Base-by-base conservation (phyloP, 2,113 vertebrate genomes). In the Zosterops borbonicus region DNA sequence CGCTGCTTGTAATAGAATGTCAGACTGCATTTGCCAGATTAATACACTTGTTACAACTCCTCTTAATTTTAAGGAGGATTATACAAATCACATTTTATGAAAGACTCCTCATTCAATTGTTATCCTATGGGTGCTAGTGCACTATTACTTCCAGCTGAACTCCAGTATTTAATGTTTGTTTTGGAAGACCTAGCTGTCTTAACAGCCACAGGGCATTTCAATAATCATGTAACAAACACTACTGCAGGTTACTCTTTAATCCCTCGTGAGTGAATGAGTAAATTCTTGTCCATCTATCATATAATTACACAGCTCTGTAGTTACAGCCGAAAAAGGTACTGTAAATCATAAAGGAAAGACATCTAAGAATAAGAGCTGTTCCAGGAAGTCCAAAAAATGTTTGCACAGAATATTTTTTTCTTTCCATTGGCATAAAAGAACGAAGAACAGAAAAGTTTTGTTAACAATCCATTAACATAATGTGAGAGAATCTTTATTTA, bases 211-310 rank as follows among this genome's bases (percentile, higher is more conserved):
- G 88, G 94, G 90, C 83, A 97, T 95, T 96, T 94, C 93, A 96
- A 94, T 93, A 95, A 96, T 94, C 96, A 93, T 88, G 80, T 83
- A 97, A 95, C 94, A 95, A 94, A 96, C 92, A 95, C 56, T 86
- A 94, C 90, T 86, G 79, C 94, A 93, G 71, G 90, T 97, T 97
- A 97, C 83, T 96, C 88, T 97, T 95, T 97, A 97, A 97, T 96
- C 90, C 79, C 69, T 68, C 11, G 6, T 3, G 9, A 96, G 88
- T 86, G 79, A 97, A 95, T 90, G 85, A 97, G 85, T 94, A 95
- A 93, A 60, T 95, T 88, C 88, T 93, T 78, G 85, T 83, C 85
- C 82, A 92, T 92, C 87, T 93, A 94, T 94, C 92, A 92, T 31
- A 84, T 63, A 73, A 42, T 80, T 92, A 87, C 87, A 86, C 49